Evolutionary conservation across 2,888 invertebrate species (phyloP), one percentile per base, ranked within the genome.

Genomic region (Iphiclides podalirius): DNA sequence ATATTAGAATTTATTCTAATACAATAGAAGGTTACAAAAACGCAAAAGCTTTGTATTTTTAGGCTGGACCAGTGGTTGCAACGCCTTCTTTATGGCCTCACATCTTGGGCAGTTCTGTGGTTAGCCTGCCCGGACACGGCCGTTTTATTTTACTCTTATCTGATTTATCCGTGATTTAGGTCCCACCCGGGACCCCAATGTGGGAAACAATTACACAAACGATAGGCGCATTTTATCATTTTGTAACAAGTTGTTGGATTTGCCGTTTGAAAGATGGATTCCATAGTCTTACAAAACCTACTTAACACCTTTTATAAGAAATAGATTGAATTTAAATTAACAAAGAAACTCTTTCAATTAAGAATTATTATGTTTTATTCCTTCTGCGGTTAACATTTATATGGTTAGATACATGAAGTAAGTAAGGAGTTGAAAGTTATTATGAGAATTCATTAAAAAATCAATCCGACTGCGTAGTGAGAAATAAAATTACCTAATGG

Each of bases 121-220:
- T 52, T 55, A 54, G 57, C 51, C 58, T 54, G 65, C 57, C 60
- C 61, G 59, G 65, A 54, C 58, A 52, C 58, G 58, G 64, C 65
- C 69, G 67, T 76, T 75, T 76, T 75, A 72, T 75, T 75, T 63
- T 60, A 61, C 54, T 70, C 67, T 70, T 72, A 76, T 79, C 77
- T 75, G 79, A 81, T 79, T 77, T 76, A 67, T 73, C 67, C 64
- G 66, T 67, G 77, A 74, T 71, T 72, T 67, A 67, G 68, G 63
- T 57, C 57, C 55, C 58, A 60, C 52, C 60, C 61, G 68, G 64
- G 66, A 61, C 60, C 62, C 63, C 59, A 60, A 59, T 56, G 61
- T 59, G 66, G 71, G 70, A 82, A 82, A 82, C 81, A 82, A 82
- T 82, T 80, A 81, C 75, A 38, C 36, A 52, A 47, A 55, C 58